These are phyloP conservation scores for Toxotes lorentzi DNA, from an alignment of 2,797 vertebrate genomes.

Conservation along the genomic window DNA sequence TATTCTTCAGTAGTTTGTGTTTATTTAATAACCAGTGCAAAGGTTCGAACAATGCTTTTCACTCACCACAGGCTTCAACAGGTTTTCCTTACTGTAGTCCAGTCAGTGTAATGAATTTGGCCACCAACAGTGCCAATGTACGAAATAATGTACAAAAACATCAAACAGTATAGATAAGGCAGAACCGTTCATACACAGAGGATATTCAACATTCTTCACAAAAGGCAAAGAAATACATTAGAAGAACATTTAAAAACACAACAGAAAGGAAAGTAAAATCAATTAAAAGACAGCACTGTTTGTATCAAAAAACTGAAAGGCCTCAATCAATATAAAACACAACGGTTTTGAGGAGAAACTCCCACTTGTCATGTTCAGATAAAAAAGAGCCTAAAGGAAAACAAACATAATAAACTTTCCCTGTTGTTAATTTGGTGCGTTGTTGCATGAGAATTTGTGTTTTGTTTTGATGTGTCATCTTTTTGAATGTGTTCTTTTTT, in stretches of 20 bases:
- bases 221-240: background rate
- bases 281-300: slow-evolving; percentile 2
- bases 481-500: slow-evolving; percentile 2
- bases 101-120: slow-evolving; percentile 22
- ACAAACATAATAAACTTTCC: background rate
- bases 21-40: slow-evolving; percentile 23
- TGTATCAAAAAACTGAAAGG: background rate
- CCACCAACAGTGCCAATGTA: background rate
- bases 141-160: background rate
- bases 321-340: slow-evolving; percentile 12
- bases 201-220: background rate
- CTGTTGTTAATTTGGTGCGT: background rate
- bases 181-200: background rate
- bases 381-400: background rate
- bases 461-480: background rate
- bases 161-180: background rate
- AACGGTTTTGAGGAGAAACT: background rate
- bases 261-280: background rate
- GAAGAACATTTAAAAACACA: background rate
- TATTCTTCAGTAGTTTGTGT: background rate
- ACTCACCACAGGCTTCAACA: slow-evolving; percentile 4
- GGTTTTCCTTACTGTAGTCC: slow-evolving; percentile 1
- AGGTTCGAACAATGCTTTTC: slow-evolving; percentile 10
- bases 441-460: background rate
- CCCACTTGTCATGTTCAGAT: background rate